phyloP scores from a whole-genome alignment of 1,140 invertebrate species.

The Heliconius melpomene region DNA sequence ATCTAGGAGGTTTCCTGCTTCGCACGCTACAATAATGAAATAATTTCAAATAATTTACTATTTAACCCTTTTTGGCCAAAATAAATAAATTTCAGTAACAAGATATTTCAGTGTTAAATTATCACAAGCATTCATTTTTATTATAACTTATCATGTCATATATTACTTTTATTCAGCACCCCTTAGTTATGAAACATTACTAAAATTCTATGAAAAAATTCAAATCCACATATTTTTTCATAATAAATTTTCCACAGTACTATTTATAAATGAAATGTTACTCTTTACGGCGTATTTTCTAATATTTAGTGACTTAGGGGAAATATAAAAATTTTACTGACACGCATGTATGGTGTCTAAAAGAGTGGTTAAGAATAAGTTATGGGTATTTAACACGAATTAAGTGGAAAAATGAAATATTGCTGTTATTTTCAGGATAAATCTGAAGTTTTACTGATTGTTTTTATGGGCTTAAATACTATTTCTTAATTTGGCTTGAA shows the following conservation, averaged over 20 bases:
- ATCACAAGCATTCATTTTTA: neutral
- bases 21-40: too few relatives aligned
- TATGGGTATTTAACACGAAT: conserved; percentile 27
- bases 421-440: conserved; percentile 1
- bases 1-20: too few relatives aligned
- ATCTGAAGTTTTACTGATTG: neutral
- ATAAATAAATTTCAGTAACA: too few relatives aligned
- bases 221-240: neutral
- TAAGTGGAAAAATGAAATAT: conserved; percentile 22
- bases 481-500: neutral
- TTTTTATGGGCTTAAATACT: neutral
- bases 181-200: neutral
- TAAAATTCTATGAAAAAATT: neutral
- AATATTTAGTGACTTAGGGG: conserved; percentile 28
- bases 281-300: conserved; percentile 2
- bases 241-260: neutral
- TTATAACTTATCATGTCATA: neutral
- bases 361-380: conserved; percentile 28
- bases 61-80: too few relatives aligned
- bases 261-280: conserved; percentile 15
- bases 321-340: conserved; percentile 15
- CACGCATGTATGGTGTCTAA: conserved; percentile 27
- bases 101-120: neutral
- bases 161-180: neutral
- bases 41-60: too few relatives aligned